Evolutionary conservation across 2,888 invertebrate genomes (phyloP), one percentile per base, ranked within the genome.

Genomic region (Troilus luridus): DNA sequence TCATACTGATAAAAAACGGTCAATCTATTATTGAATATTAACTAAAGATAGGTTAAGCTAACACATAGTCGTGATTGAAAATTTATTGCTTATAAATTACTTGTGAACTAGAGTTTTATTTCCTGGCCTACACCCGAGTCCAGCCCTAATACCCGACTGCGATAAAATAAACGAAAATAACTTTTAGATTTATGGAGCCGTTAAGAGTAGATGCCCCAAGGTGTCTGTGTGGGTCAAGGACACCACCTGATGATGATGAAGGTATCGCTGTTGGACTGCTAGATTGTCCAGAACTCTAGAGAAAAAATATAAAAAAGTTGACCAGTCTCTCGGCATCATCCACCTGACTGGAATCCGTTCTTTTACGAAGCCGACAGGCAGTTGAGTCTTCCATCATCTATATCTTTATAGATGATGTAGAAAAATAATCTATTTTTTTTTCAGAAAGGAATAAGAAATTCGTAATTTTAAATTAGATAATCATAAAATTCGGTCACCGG

Each of bases 81-180:
- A 27, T 24, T 27, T 24, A 77, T 77, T 41, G 7, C 27, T 0
- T 19, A 77, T 77, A 27, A 77, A 77, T 27, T 77, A 24, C 6
- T 17, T 1, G 6, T 77, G 8, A 77, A 27, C 27, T 77, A 19
- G 41, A 77, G 3, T 77, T 77, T 77, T 41, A 41, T 41, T 77
- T 17, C 27, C 72, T 41, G 72, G 41, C 72, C 72, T 41, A 77
- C 72, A 77, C 27, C 17, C 72, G 41, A 5, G 41, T 7, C 41
- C 27, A 41, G 41, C 41, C 17, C 41, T 77, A 77, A 77, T 41
- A 27, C 72, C 24, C 41, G 8, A 3, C 41, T 17, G 72, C 41
- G 41, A 77, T 77, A 77, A 77, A 77, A 77, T 77, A 77, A 41
- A 77, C 72, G 72, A 85, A 85, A 85, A 85, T 85, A 85, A 56